Conservation (phyloP, 2,113 vertebrate genomes). For the Heliornis fulica region DNA sequence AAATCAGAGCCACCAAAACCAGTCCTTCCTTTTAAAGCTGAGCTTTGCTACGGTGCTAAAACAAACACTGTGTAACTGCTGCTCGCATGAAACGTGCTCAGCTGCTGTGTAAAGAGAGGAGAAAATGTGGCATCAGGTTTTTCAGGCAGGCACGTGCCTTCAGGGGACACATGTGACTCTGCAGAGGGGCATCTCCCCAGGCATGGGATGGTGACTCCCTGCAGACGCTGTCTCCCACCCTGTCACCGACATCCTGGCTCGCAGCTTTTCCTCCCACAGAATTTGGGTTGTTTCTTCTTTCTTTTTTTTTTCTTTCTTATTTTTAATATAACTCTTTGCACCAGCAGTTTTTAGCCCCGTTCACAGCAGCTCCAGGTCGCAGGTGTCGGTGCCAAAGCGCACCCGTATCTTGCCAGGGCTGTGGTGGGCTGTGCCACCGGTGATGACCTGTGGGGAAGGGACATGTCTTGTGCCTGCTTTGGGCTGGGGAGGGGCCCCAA, state of each 20-base stretch:
- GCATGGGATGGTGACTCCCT: rapidly evolving
- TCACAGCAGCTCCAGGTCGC: not conserved
- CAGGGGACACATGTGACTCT: not conserved
- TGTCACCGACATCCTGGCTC: rapidly evolving
- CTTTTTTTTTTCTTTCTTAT: not conserved
- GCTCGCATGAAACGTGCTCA: not conserved
- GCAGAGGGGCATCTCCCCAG: not conserved
- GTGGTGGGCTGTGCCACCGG: not conserved
- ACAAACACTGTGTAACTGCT: not conserved
- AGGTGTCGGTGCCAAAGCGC: not conserved
- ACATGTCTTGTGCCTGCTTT: not conserved
- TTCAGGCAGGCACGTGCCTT: not conserved
- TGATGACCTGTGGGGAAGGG: not conserved
- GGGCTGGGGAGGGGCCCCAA: not conserved
- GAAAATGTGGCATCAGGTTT: not conserved
- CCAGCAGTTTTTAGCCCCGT: not conserved
- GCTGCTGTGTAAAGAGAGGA: not conserved
- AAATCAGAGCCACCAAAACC: not conserved
- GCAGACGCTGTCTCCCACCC: not conserved
- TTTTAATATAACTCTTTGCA: not conserved
- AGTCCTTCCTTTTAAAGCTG: not conserved
- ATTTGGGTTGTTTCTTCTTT: not conserved
- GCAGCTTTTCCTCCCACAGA: not conserved
- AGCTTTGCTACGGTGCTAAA: not conserved
- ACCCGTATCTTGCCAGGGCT: not conserved